Evolutionary conservation across 2,888 invertebrate species (phyloP), one percentile per base, ranked within the genome.

Genomic region (Lepidochrysops patricia): DNA sequence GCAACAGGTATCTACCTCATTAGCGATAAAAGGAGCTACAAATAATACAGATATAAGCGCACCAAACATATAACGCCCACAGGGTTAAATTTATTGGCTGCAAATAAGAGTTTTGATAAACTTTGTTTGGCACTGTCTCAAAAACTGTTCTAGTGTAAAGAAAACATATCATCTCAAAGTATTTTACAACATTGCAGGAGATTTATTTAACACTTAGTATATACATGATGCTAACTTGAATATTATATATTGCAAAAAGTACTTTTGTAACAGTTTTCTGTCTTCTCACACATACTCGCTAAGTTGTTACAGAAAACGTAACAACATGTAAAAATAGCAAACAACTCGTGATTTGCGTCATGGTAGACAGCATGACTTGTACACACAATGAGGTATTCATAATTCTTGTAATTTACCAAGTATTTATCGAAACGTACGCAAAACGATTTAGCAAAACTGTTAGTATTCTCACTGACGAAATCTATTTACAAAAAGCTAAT

Each of bases 311-410:
- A 50, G 13, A 50, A 50, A 50, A 50, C 26, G 25, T 26, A 26
- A 26, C 26, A 26, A 50, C 50, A 13, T 25, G 6, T 26, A 50
- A 26, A 50, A 23, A 43, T 23, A 23, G 43, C 26, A 58, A 48
- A 29, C 23, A 32, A 25, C 58, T 49, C 58, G 58, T 32, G 58
- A 58, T 48, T 58, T 58, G 58, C 58, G 58, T 58, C 58, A 58
- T 34, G 12, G 49, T n/a, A 50, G 26, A 50, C 23, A 32, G 23
- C 12, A 23, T 23, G 57, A 57, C 19, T n/a, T 48, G 15, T 29
- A 23, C 32, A 58, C 23, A 23, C 13, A 32, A 43, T 43, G 19
- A 19, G 43, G 19, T 23, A 23, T 23, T 23, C 43, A 43, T 29
- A 29, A 19, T 43, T 23, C 43, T 43, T 43, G 19, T 43, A 19